These are phyloP conservation scores for Mobula birostris DNA, from an alignment of 2,113 vertebrate genomes.

Conservation along the genomic window DNA sequence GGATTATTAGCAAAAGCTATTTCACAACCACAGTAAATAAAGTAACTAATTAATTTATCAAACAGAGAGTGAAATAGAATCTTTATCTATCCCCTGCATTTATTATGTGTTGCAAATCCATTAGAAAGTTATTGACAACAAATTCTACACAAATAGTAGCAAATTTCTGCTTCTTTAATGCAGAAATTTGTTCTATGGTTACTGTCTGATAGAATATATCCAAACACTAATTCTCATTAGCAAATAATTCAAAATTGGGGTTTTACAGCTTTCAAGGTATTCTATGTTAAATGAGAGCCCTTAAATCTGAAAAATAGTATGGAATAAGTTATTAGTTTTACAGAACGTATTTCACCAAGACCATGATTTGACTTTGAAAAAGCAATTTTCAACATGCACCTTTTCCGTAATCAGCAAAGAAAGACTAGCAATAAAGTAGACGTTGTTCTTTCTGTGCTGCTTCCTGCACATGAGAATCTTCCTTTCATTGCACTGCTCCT, in stretches of 20 bases:
- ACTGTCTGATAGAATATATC: too few species aligned
- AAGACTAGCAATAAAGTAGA: background rate
- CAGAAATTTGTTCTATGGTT: background rate
- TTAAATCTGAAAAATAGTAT: background rate
- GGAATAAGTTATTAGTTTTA: background rate
- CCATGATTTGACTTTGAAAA: background rate
- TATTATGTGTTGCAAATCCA: background rate
- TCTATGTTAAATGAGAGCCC: too few species aligned
- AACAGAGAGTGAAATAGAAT: background rate
- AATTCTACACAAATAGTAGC: background rate
- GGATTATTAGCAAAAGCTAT: too few species aligned
- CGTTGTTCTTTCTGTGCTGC: too few species aligned
- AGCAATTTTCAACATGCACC: background rate
- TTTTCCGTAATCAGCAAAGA: too few species aligned
- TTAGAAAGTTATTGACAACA: background rate
- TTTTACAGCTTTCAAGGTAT: too few species aligned
- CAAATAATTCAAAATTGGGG: too few species aligned
- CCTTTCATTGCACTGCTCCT: too few species aligned
- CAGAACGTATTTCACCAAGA: background rate
- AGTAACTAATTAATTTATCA: background rate
- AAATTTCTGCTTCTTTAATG: background rate
- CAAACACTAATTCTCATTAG: too few species aligned
- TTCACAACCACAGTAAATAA: slow-evolving; percentile 16
- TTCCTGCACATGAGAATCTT: too few species aligned
- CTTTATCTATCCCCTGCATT: background rate